Evolutionary conservation across 2,113 vertebrate species (phyloP).

Genomic region (Todiramphus saurophagus): DNA sequence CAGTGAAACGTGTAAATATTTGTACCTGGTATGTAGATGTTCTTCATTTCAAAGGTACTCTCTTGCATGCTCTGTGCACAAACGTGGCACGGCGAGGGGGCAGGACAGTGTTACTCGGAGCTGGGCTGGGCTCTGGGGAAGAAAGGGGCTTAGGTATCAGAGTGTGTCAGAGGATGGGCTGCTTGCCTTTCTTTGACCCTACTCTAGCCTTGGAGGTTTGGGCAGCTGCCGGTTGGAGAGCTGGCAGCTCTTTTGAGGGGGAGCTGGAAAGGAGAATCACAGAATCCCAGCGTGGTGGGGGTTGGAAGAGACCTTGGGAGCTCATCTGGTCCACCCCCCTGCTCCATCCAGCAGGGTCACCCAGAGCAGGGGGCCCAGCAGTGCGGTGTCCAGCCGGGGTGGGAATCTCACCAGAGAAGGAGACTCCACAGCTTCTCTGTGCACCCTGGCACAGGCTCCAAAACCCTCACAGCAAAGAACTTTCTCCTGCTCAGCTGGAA

Average conservation of each 20-base stretch:
- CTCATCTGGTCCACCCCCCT: too few relatives aligned
- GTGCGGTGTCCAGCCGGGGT: too few relatives aligned
- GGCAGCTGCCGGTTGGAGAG: neutral
- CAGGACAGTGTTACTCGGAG: neutral
- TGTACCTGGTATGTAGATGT: constrained; percentile 86
- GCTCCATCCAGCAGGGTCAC: too few relatives aligned
- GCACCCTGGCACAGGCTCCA: neutral
- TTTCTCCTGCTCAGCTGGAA: neutral
- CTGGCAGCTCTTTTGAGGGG: neutral
- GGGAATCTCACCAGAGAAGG: neutral
- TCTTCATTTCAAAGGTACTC: rapidly evolving
- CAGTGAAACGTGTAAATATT: constrained; percentile 98
- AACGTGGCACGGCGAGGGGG: rapidly evolving
- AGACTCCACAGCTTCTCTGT: neutral
- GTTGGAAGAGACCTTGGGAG: too few relatives aligned
- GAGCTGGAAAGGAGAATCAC: neutral
- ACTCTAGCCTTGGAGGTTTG: neutral
- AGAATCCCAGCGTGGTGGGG: too few relatives aligned
- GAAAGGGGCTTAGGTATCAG: rapidly evolving
- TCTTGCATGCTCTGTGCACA: neutral
- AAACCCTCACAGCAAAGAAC: neutral
- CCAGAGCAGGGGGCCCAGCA: too few relatives aligned
- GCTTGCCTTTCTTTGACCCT: neutral
- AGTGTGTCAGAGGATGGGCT: neutral
- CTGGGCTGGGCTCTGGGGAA: neutral